These are phyloP conservation scores for Anodontia alba DNA, from an alignment of 2,888 invertebrate species.

Conservation along the genomic window DNA sequence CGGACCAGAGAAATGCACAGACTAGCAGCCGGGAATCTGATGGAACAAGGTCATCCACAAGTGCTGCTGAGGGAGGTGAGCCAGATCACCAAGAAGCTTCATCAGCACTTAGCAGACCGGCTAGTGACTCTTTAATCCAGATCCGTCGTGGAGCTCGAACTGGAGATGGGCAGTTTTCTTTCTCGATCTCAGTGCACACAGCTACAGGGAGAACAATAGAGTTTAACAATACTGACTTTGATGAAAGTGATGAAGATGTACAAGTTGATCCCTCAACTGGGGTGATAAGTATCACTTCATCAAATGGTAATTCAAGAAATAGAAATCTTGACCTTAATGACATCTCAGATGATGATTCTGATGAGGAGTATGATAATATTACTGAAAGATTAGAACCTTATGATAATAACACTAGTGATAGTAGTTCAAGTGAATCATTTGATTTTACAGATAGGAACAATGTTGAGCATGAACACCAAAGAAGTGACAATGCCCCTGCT, in stretches of 20 bases:
- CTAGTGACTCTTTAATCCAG: conserved; percentile 47
- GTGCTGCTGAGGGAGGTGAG: not conserved
- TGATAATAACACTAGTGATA: not conserved
- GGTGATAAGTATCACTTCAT: not conserved
- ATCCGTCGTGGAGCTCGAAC: conserved; percentile 51
- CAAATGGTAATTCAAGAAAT: no score
- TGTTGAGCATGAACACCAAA: not conserved
- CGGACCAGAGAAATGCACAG: conserved; percentile 22
- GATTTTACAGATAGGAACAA: not conserved
- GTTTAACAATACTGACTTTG: conserved; percentile 55
- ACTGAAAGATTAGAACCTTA: not conserved
- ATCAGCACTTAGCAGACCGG: not conserved
- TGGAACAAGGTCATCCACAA: conserved; percentile 1
- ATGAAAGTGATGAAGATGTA: conserved; percentile 53
- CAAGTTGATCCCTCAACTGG: not conserved
- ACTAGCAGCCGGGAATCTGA: not conserved
- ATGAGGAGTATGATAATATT: conserved; percentile 21
- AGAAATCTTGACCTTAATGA: not conserved
- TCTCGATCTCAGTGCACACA: conserved; percentile 60
- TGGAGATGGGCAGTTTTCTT: conserved; percentile 52
- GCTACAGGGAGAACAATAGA: conserved; percentile 54
- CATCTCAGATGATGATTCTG: conserved; percentile 15
- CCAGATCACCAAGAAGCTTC: not conserved
- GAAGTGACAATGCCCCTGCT: not conserved
- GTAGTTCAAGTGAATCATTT: not conserved